phyloP scores from a whole-genome alignment of 2,888 invertebrate species.

The Drosophila cracens region DNA sequence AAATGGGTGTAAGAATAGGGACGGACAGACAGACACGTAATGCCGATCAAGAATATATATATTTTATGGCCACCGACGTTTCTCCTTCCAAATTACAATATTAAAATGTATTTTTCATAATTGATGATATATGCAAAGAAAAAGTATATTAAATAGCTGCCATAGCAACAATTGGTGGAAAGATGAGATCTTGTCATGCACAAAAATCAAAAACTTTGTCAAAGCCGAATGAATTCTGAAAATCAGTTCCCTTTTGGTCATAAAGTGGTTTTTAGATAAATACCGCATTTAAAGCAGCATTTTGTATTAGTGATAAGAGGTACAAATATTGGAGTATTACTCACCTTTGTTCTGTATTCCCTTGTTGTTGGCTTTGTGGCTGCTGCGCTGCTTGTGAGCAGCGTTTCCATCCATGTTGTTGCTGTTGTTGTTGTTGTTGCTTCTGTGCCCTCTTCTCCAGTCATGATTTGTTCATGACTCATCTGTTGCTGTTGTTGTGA shows the following conservation, averaged over 20 bases:
- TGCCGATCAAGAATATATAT: not conserved
- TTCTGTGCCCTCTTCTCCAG: conserved; percentile 28
- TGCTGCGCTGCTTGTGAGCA: conserved; percentile 56
- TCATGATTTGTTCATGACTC: conserved; percentile 48
- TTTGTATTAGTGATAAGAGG: not conserved
- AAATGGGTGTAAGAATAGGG: not conserved
- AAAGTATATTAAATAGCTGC: not conserved
- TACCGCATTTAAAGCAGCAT: not conserved
- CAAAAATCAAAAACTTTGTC: not conserved
- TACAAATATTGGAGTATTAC: conserved; percentile 10
- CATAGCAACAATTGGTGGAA: not conserved
- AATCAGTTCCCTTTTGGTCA: not conserved
- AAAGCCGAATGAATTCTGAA: not conserved
- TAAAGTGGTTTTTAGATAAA: not conserved
- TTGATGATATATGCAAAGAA: not conserved
- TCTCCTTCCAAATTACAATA: not conserved
- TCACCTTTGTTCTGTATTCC: conserved; percentile 81
- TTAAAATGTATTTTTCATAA: not conserved
- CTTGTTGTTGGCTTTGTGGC: conserved; percentile 55
- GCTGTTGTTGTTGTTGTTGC: conserved; percentile 45
- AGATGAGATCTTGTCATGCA: not conserved
- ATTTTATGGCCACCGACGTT: not conserved
- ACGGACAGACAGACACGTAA: not conserved
- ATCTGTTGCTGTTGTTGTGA: conserved; percentile 21
- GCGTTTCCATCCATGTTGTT: conserved; percentile 67